Evolutionary conservation across 2,113 vertebrate species (phyloP).

Genomic region (Trogon melanurus): DNA sequence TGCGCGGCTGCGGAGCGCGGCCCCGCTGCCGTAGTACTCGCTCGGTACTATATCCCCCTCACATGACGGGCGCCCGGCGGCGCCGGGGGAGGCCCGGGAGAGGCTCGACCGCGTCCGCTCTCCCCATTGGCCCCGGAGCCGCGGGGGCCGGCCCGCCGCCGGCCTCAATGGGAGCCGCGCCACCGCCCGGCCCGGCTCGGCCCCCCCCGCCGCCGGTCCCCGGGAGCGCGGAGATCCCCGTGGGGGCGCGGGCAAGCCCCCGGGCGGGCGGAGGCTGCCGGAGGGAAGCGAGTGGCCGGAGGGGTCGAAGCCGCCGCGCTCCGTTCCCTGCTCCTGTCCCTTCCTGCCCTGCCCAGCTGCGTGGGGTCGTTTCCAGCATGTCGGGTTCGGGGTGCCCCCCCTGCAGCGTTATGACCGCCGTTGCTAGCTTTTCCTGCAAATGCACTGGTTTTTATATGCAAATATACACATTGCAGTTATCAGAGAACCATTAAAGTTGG

Average conservation of each 20-base stretch:
- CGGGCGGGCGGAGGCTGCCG: no score
- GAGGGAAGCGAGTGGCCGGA: not conserved
- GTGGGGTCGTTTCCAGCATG: not conserved
- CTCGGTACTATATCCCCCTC: slow-evolving; percentile 64
- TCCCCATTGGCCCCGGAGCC: slow-evolving; percentile 76
- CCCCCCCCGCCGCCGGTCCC: not conserved
- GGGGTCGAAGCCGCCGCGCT: no score
- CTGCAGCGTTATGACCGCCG: not conserved
- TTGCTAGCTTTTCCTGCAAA: not conserved
- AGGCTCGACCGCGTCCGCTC: slow-evolving; percentile 85
- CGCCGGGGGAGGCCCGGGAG: slow-evolving; percentile 81
- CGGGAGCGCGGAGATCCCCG: not conserved
- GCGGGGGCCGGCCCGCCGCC: slow-evolving; percentile 62
- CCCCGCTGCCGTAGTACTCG: slow-evolving; percentile 72
- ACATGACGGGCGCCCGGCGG: slow-evolving; percentile 75
- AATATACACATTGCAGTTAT: rapidly evolving
- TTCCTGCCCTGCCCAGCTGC: not conserved
- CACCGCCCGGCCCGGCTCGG: not conserved
- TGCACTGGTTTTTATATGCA: no score
- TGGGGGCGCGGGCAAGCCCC: not conserved
- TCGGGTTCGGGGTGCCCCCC: not conserved
- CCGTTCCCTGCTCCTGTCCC: not conserved
- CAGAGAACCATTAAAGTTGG: no score
- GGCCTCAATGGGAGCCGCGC: slow-evolving; percentile 73
- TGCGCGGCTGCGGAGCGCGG: slow-evolving; percentile 65